Evolutionary conservation across 2,888 invertebrate species (phyloP).

Genomic region (Smittia sp.): DNA sequence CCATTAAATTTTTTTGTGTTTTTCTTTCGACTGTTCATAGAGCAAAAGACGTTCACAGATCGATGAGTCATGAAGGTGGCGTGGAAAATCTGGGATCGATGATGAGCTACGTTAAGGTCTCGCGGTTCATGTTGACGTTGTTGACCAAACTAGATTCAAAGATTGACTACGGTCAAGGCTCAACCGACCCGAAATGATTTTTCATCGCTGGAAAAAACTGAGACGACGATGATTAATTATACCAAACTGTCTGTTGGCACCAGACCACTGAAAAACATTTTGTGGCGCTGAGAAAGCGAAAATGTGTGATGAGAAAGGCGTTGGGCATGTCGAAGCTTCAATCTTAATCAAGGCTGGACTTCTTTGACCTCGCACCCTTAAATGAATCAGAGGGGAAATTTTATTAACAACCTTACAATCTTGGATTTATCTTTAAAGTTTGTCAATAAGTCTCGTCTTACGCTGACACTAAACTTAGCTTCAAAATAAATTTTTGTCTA

Average conservation of each 20-base stretch:
- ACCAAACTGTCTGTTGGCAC: background rate
- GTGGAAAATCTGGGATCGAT: background rate
- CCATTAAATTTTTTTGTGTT: conserved; percentile 1
- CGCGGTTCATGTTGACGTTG: too few species aligned
- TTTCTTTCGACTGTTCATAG: background rate
- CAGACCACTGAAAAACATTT: background rate
- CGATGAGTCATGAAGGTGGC: background rate
- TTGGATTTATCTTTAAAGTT: too few species aligned
- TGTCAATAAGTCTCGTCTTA: too few species aligned
- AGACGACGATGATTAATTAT: background rate
- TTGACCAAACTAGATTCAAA: too few species aligned
- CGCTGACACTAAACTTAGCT: too few species aligned
- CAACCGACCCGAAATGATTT: background rate
- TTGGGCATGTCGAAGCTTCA: too few species aligned
- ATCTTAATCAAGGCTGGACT: too few species aligned
- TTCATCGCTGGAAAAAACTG: background rate
- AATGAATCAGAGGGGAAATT: too few species aligned
- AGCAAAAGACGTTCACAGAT: background rate
- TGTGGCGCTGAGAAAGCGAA: background rate
- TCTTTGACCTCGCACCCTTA: too few species aligned
- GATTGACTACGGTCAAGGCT: conserved; percentile 1
- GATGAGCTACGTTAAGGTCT: too few species aligned
- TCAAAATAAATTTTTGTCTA: too few species aligned
- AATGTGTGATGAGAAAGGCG: background rate
- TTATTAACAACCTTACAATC: too few species aligned